Base-by-base conservation (phyloP, 2,797 vertebrate species). In the Amblyopsis hoosieri region DNA sequence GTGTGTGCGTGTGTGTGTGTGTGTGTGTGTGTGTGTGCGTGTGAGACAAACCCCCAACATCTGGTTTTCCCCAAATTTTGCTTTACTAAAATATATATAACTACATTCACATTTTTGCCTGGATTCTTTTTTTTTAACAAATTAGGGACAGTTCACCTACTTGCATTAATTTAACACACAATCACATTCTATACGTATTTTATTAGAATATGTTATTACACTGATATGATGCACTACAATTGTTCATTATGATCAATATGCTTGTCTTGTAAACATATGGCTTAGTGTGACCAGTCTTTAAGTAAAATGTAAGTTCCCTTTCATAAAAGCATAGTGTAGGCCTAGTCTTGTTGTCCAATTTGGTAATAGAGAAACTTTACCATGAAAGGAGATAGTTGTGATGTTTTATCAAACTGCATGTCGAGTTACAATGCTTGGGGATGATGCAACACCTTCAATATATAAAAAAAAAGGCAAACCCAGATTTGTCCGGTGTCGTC, bases 401-500 rank as follows among this genome's bases (percentile, higher is more conserved):
- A 45, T 67, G 55, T 76, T 77, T 80, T 67, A 78, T 69, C 70
- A 17, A 55, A 59, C 71, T 51, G 51, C 65, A 62, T 49, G 33
- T 47, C 59, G 64, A 64, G 69, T 60, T 76, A 52, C 63, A 75
- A 75, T 71, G 78, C 72, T 80, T 4, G 53, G 58, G 45, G 56
- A 72, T 88, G 88, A 87, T 75, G 86, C 72, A 88, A 84, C 76
- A 54, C 10, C 72, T 76, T 61, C 83, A 89, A 87, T 68, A 65
- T 74, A 76, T 17, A 69, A 17, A 1, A 53, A 15, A 65, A 81
- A 64, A 74, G 67, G 61, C 82, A 68, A 82, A 64, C 66, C 48
- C 54, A 29, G 23, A 23, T 75, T 49, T 64, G 45, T 80, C 71
- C 70, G 6, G 59, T 45, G 51, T 64, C 60, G 74, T 78, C 9